Percentiles rank a stretch among this genome's conserved stretches.
Conservation (phyloP, 2,113 vertebrate genomes). For the Pimephales promelas region DNA sequence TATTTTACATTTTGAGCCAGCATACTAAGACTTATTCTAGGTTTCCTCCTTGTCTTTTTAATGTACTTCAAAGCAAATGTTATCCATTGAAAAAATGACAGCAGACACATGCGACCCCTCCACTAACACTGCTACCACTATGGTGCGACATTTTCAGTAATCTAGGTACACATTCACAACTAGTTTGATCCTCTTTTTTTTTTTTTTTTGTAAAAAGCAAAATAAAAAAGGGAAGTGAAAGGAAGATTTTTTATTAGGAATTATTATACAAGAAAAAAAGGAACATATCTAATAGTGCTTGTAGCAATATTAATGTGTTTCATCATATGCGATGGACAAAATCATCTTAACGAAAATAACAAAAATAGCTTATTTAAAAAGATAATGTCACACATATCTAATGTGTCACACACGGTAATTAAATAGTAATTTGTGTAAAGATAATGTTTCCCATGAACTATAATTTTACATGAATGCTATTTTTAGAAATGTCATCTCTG, state of each 20-base stretch:
- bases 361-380: not conserved
- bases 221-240: constrained; percentile 60
- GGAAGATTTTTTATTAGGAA: constrained; percentile 43
- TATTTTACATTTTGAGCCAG: constrained; percentile 58
- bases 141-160: constrained; percentile 72
- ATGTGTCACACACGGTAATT: no score
- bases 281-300: constrained; percentile 47
- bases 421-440: not conserved
- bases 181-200: constrained; percentile 75
- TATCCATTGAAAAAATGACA: constrained; percentile 15
- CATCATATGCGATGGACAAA: not conserved
- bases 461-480: not conserved
- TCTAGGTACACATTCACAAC: constrained; percentile 69
- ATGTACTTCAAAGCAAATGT: not conserved
- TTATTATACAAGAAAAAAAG: constrained; percentile 51
- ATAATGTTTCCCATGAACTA: not conserved
- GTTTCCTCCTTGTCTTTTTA: not conserved
- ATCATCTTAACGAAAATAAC: not conserved
- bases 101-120: constrained; percentile 60
- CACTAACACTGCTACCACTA: constrained; percentile 69
- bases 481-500: not conserved
- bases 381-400: not conserved
- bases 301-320: not conserved
- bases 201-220: constrained; percentile 71
- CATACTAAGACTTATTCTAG: constrained; percentile 20